phyloP scores from a whole-genome alignment of 2,888 invertebrate genomes.

The Pheosia gnoma region DNA sequence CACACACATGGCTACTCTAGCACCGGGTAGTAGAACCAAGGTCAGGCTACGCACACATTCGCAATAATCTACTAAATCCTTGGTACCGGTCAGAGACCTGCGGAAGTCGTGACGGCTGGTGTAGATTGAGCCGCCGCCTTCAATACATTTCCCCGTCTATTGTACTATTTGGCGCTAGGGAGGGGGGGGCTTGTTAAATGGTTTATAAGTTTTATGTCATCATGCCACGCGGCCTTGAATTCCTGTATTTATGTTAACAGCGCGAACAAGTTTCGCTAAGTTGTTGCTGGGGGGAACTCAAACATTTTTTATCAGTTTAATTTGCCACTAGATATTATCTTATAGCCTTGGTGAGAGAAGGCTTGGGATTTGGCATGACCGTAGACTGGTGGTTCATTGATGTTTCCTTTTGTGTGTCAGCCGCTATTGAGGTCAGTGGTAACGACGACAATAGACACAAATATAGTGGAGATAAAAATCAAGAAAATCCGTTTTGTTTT shows the following conservation, averaged over 20 bases:
- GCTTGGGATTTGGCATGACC: slow-evolving; percentile 22
- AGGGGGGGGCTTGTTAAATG: slow-evolving; percentile 41
- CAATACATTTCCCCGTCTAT: slow-evolving; percentile 30
- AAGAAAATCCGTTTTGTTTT: too few relatives aligned
- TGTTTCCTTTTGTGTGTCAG: background rate
- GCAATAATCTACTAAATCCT: slow-evolving; percentile 72
- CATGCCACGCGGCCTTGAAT: slow-evolving; percentile 67
- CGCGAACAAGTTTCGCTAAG: slow-evolving; percentile 52
- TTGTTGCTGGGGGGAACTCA: slow-evolving; percentile 46
- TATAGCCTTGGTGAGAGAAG: slow-evolving; percentile 17
- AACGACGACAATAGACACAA: too few relatives aligned
- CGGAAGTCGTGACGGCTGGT: slow-evolving; percentile 69
- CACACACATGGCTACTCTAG: slow-evolving; percentile 51
- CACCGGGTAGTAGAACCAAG: slow-evolving; percentile 72
- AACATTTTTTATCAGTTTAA: slow-evolving; percentile 29
- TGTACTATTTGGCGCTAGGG: slow-evolving; percentile 20
- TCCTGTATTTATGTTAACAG: slow-evolving; percentile 67
- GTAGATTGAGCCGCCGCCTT: slow-evolving; percentile 50
- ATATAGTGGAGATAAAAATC: too few relatives aligned
- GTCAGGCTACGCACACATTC: slow-evolving; percentile 65
- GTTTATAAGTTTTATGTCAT: slow-evolving; percentile 68
- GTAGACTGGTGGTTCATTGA: slow-evolving; percentile 5
- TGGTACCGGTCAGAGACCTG: slow-evolving; percentile 71
- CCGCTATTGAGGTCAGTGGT: background rate
- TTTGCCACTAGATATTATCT: slow-evolving; percentile 23